A percentile compares a stretch with the other conserved stretches of the same genome.
Conservation (phyloP, 2,113 vertebrate genomes). For the Phoenicopterus ruber region DNA sequence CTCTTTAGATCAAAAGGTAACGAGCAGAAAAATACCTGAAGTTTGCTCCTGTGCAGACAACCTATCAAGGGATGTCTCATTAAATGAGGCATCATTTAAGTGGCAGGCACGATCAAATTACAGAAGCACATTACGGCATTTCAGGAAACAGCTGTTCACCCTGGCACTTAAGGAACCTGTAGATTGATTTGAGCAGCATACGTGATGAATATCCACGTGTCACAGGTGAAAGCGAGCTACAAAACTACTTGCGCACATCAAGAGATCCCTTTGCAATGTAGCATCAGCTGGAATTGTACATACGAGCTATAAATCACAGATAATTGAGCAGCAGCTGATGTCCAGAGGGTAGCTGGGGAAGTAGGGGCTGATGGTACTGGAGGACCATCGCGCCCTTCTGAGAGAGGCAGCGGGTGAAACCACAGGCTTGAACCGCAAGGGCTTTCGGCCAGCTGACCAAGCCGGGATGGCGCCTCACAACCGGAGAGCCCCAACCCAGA, state of each 20-base stretch:
- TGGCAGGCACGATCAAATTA: background rate
- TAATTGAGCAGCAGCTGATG: accelerated
- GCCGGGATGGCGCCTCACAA: accelerated
- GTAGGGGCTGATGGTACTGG: accelerated
- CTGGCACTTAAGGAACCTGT: background rate
- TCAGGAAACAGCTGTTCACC: background rate
- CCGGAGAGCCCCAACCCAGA: accelerated
- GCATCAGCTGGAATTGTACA: background rate
- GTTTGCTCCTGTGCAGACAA: background rate
- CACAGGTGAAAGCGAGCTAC: background rate
- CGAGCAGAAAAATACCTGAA: background rate
- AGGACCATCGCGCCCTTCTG: too few species aligned
- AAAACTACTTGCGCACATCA: background rate
- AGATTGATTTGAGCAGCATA: background rate
- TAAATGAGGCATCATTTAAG: background rate
- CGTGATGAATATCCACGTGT: background rate
- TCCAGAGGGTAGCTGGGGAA: background rate
- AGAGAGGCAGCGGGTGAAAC: accelerated
- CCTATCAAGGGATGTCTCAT: background rate
- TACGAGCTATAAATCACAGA: accelerated
- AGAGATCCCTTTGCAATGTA: background rate
- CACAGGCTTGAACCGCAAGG: accelerated
- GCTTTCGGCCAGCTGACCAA: accelerated
- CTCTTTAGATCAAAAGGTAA: background rate
- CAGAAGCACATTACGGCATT: background rate